Percentiles rank a stretch among this genome's conserved stretches.
phyloP scores from a whole-genome alignment of 2,113 vertebrate species.

The Taxidea taxus region DNA sequence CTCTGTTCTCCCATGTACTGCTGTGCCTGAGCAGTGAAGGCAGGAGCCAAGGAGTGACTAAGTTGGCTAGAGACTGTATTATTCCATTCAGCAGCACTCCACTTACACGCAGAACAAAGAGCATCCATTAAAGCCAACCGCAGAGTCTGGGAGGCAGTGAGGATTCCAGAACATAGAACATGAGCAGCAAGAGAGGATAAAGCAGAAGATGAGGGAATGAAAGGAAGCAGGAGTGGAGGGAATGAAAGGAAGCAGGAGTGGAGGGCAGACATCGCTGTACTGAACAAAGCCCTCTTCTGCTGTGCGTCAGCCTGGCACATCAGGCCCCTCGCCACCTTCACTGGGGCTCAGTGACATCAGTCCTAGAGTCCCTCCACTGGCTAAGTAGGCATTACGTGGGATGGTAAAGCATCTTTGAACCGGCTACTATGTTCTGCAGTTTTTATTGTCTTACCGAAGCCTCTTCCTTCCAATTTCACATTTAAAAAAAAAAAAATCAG shows the following conservation, averaged over 20 bases:
- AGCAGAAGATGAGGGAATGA: neutral
- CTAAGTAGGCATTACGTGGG: rapidly evolving
- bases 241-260: neutral
- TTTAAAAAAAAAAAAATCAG: neutral
- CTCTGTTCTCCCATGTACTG: neutral
- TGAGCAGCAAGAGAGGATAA: neutral
- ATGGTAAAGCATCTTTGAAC: neutral
- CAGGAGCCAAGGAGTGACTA: neutral
- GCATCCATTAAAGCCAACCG: slow-evolving; percentile 25
- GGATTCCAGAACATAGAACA: neutral
- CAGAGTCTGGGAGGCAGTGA: neutral
- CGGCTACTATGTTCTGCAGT: neutral
- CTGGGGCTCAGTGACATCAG: neutral
- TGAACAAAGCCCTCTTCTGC: neutral
- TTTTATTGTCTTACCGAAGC: neutral
- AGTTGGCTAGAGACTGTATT: neutral
- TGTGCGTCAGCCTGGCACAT: neutral
- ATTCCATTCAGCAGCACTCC: neutral
- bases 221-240: neutral
- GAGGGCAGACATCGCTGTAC: neutral
- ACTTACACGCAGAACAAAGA: slow-evolving; percentile 28
- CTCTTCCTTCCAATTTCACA: neutral
- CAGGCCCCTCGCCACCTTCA: neutral
- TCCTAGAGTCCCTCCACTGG: neutral
- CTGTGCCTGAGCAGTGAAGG: neutral